Evolutionary conservation across 1,140 invertebrate genomes (phyloP).

Genomic region (Diploscapter pachys): DNA sequence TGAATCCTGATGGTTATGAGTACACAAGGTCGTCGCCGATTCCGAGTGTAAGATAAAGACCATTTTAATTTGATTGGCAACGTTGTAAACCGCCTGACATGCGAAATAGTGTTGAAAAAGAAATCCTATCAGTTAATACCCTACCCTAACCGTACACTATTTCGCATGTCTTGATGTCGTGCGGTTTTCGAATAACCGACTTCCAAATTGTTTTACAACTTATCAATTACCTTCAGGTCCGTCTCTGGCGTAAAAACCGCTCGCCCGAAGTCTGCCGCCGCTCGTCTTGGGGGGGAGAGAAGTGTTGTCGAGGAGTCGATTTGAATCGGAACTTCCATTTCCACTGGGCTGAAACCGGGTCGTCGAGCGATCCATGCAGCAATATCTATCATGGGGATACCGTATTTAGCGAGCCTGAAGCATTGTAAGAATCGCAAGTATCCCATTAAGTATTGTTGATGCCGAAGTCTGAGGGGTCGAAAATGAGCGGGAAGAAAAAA

Average conservation of each 20-base stretch:
- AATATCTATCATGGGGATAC: slow-evolving; percentile 52
- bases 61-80: slow-evolving; percentile 23
- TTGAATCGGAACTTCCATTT: slow-evolving; percentile 57
- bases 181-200: slow-evolving; percentile 37
- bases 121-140: too few relatives aligned
- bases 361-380: slow-evolving; percentile 52
- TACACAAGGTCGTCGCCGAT: slow-evolving; percentile 63
- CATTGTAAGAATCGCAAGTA: slow-evolving; percentile 20
- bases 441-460: slow-evolving; percentile 30
- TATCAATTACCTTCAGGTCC: slow-evolving; percentile 71
- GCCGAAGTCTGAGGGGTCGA: too few relatives aligned
- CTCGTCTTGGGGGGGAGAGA: slow-evolving; percentile 46
- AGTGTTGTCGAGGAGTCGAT: slow-evolving; percentile 55
- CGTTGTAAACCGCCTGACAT: background rate
- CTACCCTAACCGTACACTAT: too few relatives aligned
- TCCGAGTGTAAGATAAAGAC: slow-evolving; percentile 18
- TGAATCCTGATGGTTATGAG: slow-evolving; percentile 72
- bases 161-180: too few relatives aligned
- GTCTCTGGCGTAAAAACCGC: slow-evolving; percentile 56
- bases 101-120: too few relatives aligned
- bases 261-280: slow-evolving; percentile 51
- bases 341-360: slow-evolving; percentile 55
- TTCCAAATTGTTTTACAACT: slow-evolving; percentile 69
- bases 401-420: slow-evolving; percentile 56
- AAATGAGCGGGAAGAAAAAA: too few relatives aligned